These are phyloP conservation scores for Coryphaenoides rupestris DNA, from an alignment of 2,113 vertebrate species.

Conservation along the genomic window DNA sequence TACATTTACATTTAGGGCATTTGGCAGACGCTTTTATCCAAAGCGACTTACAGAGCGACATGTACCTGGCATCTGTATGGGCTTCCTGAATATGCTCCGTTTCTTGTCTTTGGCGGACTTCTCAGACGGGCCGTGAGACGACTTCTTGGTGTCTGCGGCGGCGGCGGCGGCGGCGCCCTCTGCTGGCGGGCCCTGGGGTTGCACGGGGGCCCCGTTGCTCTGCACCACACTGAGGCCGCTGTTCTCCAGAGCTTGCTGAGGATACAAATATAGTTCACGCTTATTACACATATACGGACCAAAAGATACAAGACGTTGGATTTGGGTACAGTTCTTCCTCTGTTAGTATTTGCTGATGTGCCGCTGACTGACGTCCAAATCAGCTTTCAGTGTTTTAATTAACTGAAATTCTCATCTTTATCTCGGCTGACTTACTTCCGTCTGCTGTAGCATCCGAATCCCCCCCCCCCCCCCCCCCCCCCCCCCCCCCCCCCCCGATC, in stretches of 20 bases:
- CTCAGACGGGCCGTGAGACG: conserved; percentile 70
- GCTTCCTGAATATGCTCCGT: conserved; percentile 89
- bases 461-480: too few species aligned
- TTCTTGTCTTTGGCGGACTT: conserved; percentile 84
- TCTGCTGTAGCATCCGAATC: too few species aligned
- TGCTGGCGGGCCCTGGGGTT: conserved; percentile 58
- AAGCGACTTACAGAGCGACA: too few species aligned
- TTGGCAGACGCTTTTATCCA: too few species aligned
- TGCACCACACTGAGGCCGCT: conserved; percentile 88
- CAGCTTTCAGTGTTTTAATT: too few species aligned
- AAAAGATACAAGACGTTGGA: background rate
- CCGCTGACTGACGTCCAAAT: too few species aligned
- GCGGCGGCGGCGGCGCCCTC: too few species aligned
- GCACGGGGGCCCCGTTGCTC: conserved; percentile 67
- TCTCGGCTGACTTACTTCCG: too few species aligned
- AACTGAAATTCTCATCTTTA: too few species aligned
- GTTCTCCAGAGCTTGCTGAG: conserved; percentile 98
- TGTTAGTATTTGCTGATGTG: too few species aligned
- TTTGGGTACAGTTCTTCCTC: background rate
- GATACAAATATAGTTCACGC: conserved; percentile 1
- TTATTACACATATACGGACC: background rate
- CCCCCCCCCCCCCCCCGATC: too few species aligned
- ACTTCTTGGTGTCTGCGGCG: conserved; percentile 67
- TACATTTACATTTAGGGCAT: too few species aligned
- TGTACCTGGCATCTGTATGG: conserved; percentile 90